Base-by-base conservation (phyloP, 2,888 invertebrate species). In the Calliphora vomitoria region DNA sequence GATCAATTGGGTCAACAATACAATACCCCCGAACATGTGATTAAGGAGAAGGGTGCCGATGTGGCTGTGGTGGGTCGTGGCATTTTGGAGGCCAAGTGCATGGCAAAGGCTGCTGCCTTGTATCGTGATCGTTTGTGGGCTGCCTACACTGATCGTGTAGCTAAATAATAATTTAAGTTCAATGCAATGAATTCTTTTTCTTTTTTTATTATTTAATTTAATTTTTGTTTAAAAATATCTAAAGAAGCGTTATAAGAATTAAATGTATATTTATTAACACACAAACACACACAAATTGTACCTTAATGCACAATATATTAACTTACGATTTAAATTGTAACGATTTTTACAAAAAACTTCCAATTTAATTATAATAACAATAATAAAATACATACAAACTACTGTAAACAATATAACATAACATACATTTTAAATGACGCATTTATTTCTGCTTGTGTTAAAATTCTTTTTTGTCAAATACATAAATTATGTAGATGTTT, bases 31-130 rank as follows among this genome's bases (percentile, higher is more conserved):
- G 96, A 96, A 89, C 95, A 95, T 89, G 98, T 98, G 5, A 95
- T 99, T 6, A 93, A 96, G 64, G 95, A 96, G 71, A 95, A 96
- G 89, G 98, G 98, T 31, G 98, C 97, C 58, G 99, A 99, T 94
- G 94, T 99, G 64, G 97, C 98, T 41, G 98, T 99, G 11, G 99
- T 99, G 1, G 99, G 99, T 0, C 95, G 99, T 89, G 99, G 98
- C 0, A 98, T 99, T 89, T 95, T 96, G 0, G 94, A 96, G 88
- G 95, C 96, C 0, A 93, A 94, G 8, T 95, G 96, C 92, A 96
- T 96, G 41, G 95, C 95, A 82, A 93, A 94, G 60, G 95, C 96
- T 74, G 97, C 97, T 11, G 93, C 95, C 76, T 93, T 95, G 60
- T 98, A 98, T 91, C 96, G 96, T 90, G 94, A 96, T 89, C 94